Evolutionary conservation across 1,140 invertebrate species (phyloP).

Genomic region (Plectrocnemia conspersa): DNA sequence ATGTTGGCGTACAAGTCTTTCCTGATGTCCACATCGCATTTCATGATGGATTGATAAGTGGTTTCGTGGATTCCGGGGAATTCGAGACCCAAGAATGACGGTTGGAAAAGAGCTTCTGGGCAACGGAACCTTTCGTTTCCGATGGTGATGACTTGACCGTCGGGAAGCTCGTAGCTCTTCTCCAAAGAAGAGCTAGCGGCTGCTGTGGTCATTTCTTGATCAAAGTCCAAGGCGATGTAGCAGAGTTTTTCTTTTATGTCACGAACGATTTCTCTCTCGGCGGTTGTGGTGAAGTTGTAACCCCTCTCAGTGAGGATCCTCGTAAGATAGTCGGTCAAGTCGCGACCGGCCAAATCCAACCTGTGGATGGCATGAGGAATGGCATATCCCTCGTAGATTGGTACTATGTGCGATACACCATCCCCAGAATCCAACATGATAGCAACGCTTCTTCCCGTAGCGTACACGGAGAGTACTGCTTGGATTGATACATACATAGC

Average conservation of each 20-base stretch:
- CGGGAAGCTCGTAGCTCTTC: constrained; percentile 82
- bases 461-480: constrained; percentile 79
- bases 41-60: constrained; percentile 91
- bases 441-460: constrained; percentile 87
- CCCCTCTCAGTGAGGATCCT: constrained; percentile 86
- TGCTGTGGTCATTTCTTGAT: constrained; percentile 92
- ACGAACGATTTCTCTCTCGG: constrained; percentile 86
- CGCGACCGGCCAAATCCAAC: constrained; percentile 82
- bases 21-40: constrained; percentile 89
- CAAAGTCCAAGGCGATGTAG: constrained; percentile 90
- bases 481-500: constrained; percentile 90
- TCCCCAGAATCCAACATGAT: constrained; percentile 85
- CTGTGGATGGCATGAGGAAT: constrained; percentile 82
- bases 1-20: constrained; percentile 92
- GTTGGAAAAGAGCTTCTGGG: constrained; percentile 88
- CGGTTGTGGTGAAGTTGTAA: constrained; percentile 78
- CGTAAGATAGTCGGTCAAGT: constrained; percentile 86
- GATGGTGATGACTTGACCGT: constrained; percentile 89
- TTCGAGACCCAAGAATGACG: constrained; percentile 84
- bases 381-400: constrained; percentile 85
- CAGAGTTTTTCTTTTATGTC: constrained; percentile 93
- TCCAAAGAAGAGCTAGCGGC: constrained; percentile 80
- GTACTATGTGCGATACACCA: constrained; percentile 84
- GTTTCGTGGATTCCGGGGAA: constrained; percentile 77
- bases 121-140: constrained; percentile 93